These are phyloP conservation scores for Piprites chloris DNA, from an alignment of 2,113 vertebrate species.

Conservation along the genomic window DNA sequence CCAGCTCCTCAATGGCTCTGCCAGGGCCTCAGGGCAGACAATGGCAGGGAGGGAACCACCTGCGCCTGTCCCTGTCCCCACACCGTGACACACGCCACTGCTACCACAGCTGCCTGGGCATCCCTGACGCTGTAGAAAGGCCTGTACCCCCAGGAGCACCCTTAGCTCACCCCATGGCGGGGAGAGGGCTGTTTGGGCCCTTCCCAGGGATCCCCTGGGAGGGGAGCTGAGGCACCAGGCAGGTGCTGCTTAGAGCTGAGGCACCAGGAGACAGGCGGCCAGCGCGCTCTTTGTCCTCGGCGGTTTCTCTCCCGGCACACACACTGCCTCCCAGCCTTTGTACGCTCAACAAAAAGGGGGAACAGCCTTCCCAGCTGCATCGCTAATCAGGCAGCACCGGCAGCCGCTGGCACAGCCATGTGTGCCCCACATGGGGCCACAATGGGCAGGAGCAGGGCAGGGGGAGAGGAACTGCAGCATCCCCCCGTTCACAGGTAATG, in stretches of 20 bases:
- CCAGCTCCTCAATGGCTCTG: background rate
- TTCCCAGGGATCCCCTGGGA: background rate
- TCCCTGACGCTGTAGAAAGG: background rate
- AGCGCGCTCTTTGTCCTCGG: background rate
- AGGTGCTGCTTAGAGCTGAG: background rate
- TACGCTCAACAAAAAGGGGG: constrained; percentile 47
- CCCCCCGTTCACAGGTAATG: too few relatives aligned
- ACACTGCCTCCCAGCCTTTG: constrained; percentile 47
- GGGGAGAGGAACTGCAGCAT: background rate
- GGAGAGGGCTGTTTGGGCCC: background rate
- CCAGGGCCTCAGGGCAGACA: background rate
- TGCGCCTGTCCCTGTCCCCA: background rate
- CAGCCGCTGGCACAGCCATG: background rate
- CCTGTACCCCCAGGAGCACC: background rate
- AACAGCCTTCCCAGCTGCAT: constrained; percentile 42
- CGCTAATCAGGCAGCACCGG: constrained; percentile 17
- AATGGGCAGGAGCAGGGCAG: background rate
- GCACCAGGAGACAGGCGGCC: background rate
- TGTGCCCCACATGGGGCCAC: background rate
- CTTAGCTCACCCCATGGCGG: background rate
- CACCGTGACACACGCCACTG: rapidly evolving
- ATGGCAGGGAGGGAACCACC: background rate
- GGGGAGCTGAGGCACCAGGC: background rate
- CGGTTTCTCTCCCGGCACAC: background rate
- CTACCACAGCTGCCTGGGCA: background rate